Evolutionary conservation across 1,140 invertebrate genomes (phyloP), one percentile per base, ranked within the genome.

Genomic region (Teleopsis dalmanni): DNA sequence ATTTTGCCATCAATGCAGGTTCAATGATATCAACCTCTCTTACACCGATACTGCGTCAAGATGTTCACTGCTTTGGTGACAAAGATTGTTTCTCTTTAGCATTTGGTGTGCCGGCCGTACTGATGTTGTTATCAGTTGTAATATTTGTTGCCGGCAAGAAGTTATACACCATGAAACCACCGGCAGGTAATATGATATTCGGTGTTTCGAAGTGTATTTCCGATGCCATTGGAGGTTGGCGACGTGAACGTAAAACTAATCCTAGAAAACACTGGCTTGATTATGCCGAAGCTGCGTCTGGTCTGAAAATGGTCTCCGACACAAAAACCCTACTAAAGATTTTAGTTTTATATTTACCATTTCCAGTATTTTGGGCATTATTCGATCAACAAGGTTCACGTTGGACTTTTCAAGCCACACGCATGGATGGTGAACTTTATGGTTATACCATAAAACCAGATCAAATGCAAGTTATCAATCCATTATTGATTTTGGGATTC

Each of bases 371-470:
- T 69, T 91, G 88, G 88, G 83, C 87, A 4, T 73, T 93, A 1
- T 85, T 84, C 60, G 84, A 86, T 62, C 84, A 87, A 68, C 84
- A 85, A 80, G 93, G 91, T 11, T 96, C 93, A 1, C 78, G 87
- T 38, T 98, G 95, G 95, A 95, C 91, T 1, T 81, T 96, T 50
- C 94, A 98, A 78, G 94, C 94, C 8, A 82, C 83, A 0, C 78
- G 84, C 53, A 93, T 98, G 89, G 75, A 92, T 62, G 91, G 94
- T 9, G 66, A 80, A n/a, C 65, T 95, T 3, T 78, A 81, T 2
- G 78, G 76, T 48, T 52, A 38, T 9, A 73, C 75, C 0, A 73
- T 95, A 10, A 81, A 91, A 53, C 88, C 93, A 0, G 92, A 96
- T 71, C 92, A 95, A 70, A 85, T 95, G 78, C 88, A 91, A 73